Percentiles rank a stretch among this genome's conserved stretches.
These are phyloP conservation scores for Ceratosolen fusciceps DNA, from an alignment of 1,140 invertebrate species.

Conservation along the genomic window DNA sequence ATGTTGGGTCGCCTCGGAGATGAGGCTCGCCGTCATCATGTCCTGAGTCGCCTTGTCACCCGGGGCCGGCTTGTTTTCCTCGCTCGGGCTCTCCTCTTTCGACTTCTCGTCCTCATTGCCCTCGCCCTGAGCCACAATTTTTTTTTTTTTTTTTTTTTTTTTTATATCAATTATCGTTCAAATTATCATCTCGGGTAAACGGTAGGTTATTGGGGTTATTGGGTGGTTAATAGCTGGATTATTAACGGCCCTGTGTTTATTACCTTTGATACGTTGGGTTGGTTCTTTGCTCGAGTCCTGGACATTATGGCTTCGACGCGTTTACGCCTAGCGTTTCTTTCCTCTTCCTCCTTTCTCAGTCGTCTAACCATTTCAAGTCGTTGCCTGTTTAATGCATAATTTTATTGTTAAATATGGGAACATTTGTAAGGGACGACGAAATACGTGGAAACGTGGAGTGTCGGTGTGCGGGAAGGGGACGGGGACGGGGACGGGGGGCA, in stretches of 20 bases:
- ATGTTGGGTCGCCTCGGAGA: slow-evolving; percentile 68
- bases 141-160: background rate
- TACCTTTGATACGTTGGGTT: slow-evolving; percentile 70
- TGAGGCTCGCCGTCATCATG: slow-evolving; percentile 68
- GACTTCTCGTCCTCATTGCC: slow-evolving; percentile 65
- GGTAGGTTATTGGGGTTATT: no score
- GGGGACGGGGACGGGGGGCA: background rate
- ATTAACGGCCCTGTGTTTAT: no score
- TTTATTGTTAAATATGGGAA: no score
- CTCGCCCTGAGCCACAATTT: slow-evolving; percentile 59
- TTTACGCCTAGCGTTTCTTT: slow-evolving; percentile 81
- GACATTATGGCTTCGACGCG: slow-evolving; percentile 89
- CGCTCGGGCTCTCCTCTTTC: slow-evolving; percentile 66
- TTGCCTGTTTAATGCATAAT: slow-evolving; percentile 68
- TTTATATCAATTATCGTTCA: background rate
- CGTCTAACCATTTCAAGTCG: slow-evolving; percentile 82
- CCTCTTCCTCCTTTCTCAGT: slow-evolving; percentile 84
- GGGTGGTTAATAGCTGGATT: no score
- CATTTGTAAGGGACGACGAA: no score
- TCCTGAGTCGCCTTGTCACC: slow-evolving; percentile 61
- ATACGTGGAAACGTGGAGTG: no score
- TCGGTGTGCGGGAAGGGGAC: background rate
- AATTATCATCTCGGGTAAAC: no score
- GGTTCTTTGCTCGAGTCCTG: slow-evolving; percentile 79
- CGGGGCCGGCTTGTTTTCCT: slow-evolving; percentile 61